Base-by-base conservation (phyloP, 2,888 invertebrate species). In the Acrocyrtus sp. region DNA sequence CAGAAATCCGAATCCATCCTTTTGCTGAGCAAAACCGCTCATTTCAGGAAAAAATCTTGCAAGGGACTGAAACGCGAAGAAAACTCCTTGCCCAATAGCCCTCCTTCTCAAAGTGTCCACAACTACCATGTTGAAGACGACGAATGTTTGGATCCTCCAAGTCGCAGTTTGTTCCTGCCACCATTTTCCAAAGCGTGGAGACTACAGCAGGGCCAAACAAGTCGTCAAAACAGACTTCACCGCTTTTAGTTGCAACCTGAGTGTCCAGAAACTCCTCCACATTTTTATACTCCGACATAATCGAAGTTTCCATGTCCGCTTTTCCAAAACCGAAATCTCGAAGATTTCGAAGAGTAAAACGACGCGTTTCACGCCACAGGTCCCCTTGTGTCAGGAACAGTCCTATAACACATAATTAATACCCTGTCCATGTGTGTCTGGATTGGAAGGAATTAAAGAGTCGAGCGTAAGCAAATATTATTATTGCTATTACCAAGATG, bases 141-240 rank as follows among this genome's bases (percentile, higher is more conserved):
- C 61, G 21, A 54, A 77, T 68, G 17, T 65, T 50, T 1, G 72
- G 51, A 60, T 77, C 76, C 15, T 62, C 72, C 8, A 72, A 45
- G 15, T 69, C 68, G 17, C 66, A 66, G n/a, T 60, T 67, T 3
- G 67, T 66, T 17, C 74, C 74, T 1, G 74, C 69, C 12, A 77
- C 72, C 74, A 77, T 72, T 41, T 62, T 65, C 77, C 77, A 77
- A 17, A 77, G 21, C n/a, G 72, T 72, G 45, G 58, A 58, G 5
- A 77, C 45, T 1, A 77, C 77, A 15, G 77, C 62, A n/a, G 75
- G 77, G 15, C 75, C 77, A 63, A 77, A 77, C 10, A 69, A 50
- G 26, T 57, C 67, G 34, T 74, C 74, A 57, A 75, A 72, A 15
- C 56, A 57, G 1, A 77, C 51, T 15, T 69, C 39, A 5, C 70